Conservation (phyloP, 2,888 invertebrate species). For the Molanna angustata region DNA sequence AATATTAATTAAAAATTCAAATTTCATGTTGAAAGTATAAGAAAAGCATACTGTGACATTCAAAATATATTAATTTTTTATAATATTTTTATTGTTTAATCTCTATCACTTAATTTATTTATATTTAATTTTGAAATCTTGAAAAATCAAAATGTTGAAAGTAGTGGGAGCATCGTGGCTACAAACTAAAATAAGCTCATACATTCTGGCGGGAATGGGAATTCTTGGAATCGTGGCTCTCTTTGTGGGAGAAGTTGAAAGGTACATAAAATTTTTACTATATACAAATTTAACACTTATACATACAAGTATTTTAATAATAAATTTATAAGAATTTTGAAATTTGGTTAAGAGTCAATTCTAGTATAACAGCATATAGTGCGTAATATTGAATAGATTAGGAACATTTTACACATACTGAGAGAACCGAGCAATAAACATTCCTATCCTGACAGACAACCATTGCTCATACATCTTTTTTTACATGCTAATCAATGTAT, state of each 20-base stretch:
- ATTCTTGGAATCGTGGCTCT: constrained; percentile 66
- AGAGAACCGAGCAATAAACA: too few relatives aligned
- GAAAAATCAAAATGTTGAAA: constrained; percentile 64
- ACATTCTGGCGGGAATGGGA: constrained; percentile 66
- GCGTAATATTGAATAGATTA: too few relatives aligned
- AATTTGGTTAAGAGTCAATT: too few relatives aligned
- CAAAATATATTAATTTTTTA: not conserved
- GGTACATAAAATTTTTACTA: constrained; percentile 45
- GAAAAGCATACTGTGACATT: not conserved
- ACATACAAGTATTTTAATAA: too few relatives aligned
- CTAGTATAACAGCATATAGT: too few relatives aligned
- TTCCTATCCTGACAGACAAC: too few relatives aligned
- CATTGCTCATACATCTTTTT: too few relatives aligned
- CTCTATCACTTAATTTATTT: constrained; percentile 3
- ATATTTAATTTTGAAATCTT: constrained; percentile 9
- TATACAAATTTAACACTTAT: too few relatives aligned
- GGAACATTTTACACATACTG: too few relatives aligned
- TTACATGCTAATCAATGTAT: too few relatives aligned
- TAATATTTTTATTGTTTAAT: constrained; percentile 13
- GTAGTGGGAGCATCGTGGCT: constrained; percentile 78
- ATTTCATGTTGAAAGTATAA: not conserved
- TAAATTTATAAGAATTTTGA: too few relatives aligned
- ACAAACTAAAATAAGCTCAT: constrained; percentile 71
- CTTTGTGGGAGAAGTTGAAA: constrained; percentile 67
- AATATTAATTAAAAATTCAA: not conserved